These are phyloP conservation scores for Hippolais icterina DNA, from an alignment of 2,113 vertebrate species.

Conservation along the genomic window DNA sequence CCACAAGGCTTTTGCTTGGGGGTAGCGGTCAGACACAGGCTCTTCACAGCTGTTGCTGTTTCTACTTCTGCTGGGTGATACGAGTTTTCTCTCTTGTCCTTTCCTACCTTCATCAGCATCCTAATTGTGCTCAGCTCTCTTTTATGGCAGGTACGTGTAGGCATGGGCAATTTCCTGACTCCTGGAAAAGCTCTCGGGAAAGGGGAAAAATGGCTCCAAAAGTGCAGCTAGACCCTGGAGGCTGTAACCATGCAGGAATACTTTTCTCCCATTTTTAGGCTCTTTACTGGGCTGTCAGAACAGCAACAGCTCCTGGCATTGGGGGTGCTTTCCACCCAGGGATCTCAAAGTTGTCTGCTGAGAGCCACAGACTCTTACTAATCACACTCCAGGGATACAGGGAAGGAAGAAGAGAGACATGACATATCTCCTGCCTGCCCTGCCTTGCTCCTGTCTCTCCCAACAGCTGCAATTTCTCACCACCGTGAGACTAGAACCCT, in stretches of 20 bases:
- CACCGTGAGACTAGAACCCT: background rate
- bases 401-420: background rate
- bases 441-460: background rate
- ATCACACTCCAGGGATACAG: background rate
- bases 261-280: background rate
- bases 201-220: background rate
- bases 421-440: background rate
- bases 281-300: background rate
- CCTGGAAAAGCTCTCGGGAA: background rate
- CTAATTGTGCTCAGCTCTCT: background rate
- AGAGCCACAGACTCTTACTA: background rate
- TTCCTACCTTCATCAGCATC: background rate
- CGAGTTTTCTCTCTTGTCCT: background rate
- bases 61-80: background rate
- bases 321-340: background rate
- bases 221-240: background rate
- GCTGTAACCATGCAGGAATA: background rate
- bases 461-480: background rate
- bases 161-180: background rate
- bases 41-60: background rate
- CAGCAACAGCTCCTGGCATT: background rate
- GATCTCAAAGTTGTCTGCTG: background rate
- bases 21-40: rapidly evolving
- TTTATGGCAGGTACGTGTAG: background rate
- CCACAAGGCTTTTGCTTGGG: background rate